phyloP scores from a whole-genome alignment of 2,113 vertebrate genomes.

The Corapipo altera region DNA sequence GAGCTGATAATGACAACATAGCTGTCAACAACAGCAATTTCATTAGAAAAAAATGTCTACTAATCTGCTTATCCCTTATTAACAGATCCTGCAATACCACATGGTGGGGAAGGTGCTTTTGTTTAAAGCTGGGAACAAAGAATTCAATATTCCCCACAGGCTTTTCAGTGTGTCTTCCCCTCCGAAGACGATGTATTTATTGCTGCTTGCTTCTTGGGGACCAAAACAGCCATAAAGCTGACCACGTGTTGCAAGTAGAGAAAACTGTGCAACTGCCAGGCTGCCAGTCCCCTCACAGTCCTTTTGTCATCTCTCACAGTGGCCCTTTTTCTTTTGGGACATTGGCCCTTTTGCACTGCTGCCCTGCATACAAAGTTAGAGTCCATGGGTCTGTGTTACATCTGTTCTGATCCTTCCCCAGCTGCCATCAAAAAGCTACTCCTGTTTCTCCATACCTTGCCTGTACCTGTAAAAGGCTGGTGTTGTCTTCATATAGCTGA shows the following conservation, averaged over 20 bases:
- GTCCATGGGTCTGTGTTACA: accelerated
- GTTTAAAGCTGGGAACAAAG: not conserved
- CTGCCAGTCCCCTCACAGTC: not conserved
- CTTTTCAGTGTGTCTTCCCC: not conserved
- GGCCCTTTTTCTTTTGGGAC: not conserved
- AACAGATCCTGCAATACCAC: not conserved
- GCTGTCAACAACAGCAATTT: not conserved
- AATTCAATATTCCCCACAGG: not conserved
- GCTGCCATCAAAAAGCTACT: not conserved
- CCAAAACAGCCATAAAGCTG: not conserved
- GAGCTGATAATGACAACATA: constrained; percentile 34
- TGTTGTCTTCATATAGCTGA: not conserved
- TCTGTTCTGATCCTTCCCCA: not conserved
- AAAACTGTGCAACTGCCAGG: not conserved
- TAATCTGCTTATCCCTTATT: constrained; percentile 37
- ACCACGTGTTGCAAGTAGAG: not conserved
- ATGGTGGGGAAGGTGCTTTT: not conserved
- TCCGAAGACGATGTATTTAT: not conserved
- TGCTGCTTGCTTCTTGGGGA: not conserved
- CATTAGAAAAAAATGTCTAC: not conserved
- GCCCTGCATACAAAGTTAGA: not conserved
- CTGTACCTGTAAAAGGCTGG: not conserved
- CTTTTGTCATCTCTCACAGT: not conserved
- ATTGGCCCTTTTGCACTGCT: not conserved
- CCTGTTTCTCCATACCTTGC: not conserved